phyloP scores from a whole-genome alignment of 2,888 invertebrate genomes.

The Orchesella flavescens region DNA sequence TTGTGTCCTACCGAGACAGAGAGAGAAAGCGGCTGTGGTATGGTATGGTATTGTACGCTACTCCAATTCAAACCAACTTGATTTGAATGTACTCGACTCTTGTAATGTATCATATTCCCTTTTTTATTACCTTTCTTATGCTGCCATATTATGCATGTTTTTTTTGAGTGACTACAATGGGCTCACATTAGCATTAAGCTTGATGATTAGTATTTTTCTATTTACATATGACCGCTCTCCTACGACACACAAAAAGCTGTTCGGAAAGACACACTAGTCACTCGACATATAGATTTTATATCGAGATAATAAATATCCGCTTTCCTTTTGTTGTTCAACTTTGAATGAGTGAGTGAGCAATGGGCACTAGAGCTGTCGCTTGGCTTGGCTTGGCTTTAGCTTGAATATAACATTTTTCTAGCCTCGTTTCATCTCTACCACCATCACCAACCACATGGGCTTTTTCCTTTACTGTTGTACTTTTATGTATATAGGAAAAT shows the following conservation, averaged over 20 bases:
- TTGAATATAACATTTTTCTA: background rate
- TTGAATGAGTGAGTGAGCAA: constrained; percentile 10
- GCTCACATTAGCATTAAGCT: constrained; percentile 14
- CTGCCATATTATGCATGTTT: constrained; percentile 11
- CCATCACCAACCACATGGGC: background rate
- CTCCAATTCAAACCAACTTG: no score
- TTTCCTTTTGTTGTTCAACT: constrained; percentile 29
- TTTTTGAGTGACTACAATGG: background rate
- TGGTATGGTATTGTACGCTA: background rate
- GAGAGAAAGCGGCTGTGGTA: no score
- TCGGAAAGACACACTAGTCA: constrained; percentile 8
- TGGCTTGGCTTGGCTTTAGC: background rate
- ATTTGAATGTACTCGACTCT: no score
- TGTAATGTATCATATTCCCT: background rate
- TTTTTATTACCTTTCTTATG: constrained; percentile 1
- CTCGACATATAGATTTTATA: constrained; percentile 16
- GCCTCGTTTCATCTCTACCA: background rate
- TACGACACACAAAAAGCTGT: background rate
- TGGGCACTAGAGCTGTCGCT: background rate
- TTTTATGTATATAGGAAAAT: no score
- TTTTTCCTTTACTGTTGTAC: no score
- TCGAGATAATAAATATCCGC: constrained; percentile 46
- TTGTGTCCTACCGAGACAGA: no score
- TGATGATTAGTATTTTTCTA: constrained; percentile 47
- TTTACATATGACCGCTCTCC: constrained; percentile 4